Conservation (phyloP, 2,113 vertebrate genomes). For the Spea multiplicata region DNA sequence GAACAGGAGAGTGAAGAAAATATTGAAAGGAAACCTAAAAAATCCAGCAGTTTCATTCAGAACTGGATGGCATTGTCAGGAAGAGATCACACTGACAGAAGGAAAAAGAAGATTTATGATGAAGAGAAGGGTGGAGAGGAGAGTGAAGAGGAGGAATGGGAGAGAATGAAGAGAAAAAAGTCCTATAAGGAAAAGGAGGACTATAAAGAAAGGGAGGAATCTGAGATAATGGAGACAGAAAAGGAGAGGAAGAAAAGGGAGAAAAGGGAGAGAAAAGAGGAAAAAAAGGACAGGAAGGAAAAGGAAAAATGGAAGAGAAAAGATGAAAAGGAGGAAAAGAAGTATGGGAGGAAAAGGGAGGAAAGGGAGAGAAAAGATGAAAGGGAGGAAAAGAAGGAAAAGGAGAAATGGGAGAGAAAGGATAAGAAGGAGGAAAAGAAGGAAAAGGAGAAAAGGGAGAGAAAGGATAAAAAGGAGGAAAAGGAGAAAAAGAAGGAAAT, state of each 20-base stretch:
- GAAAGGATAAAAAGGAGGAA: too few relatives aligned
- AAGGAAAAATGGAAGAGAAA: background rate
- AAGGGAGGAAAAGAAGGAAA: background rate
- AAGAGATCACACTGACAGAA: background rate
- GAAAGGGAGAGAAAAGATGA: background rate
- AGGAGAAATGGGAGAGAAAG: background rate
- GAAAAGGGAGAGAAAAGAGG: background rate
- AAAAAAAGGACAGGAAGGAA: too few relatives aligned
- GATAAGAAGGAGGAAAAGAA: too few relatives aligned
- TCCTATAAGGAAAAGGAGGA: background rate
- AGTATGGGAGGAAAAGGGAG: too few relatives aligned
- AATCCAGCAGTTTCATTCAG: too few relatives aligned
- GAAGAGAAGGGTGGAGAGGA: too few relatives aligned
- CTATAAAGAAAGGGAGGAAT: background rate
- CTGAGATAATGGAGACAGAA: background rate
- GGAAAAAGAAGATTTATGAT: too few relatives aligned
- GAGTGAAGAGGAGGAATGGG: too few relatives aligned
- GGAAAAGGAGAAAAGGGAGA: too few relatives aligned
- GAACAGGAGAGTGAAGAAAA: background rate
- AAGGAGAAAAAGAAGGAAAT: too few relatives aligned
- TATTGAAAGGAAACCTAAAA: background rate
- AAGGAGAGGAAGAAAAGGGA: background rate
- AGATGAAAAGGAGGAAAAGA: background rate
- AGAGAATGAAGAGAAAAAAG: too few relatives aligned
- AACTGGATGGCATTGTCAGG: background rate